Base-by-base conservation (phyloP, 2,888 invertebrate genomes). In the Tricholauxania praeusta region DNA sequence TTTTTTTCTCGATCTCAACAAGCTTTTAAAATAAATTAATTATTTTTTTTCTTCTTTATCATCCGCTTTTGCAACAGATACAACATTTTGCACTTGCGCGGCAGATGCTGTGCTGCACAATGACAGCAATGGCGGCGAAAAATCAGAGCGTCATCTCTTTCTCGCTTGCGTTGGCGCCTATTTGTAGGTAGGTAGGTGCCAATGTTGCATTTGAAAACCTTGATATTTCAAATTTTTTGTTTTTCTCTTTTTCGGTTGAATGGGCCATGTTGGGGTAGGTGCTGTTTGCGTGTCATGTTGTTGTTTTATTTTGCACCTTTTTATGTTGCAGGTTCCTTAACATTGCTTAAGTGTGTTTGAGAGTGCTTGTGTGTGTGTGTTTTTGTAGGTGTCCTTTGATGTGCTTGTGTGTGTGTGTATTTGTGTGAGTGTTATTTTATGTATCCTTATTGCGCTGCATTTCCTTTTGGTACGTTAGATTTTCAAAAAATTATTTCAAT, bases 51-150 rank as follows among this genome's bases (percentile, higher is more conserved):
- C 0, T 62, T 47, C 39, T 39, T 39, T 48, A 17, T 62, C 28
- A 22, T 22, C 22, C 12, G 14, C 59, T 59, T 32, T 8, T 12
- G 28, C 59, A 15, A 8, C 15, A 19, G 12, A 63, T 63, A 17
- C 39, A 39, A 12, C 17, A 63, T 47, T 63, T 19, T 63, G 63
- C 63, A 63, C 63, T 63, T 63, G 63, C 63, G 63, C 63, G 47
- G 63, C 63, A 63, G 63, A 39, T 47, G 63, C 63, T 39, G 39
- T 1, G 39, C 39, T 39, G 39, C 57, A 57, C 19, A 57, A 28
- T 57, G 57, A 12, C 57, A 19, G 22, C 19, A 57, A 57, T 57
- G 57, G 22, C 57, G 57, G 22, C 12, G 19, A 39, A 47, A 7
- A 19, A 22, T 3, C 15, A 57, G 57, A 12, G 14, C 17, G 57